phyloP scores from a whole-genome alignment of 1,140 invertebrate species.

The Atta texana region DNA sequence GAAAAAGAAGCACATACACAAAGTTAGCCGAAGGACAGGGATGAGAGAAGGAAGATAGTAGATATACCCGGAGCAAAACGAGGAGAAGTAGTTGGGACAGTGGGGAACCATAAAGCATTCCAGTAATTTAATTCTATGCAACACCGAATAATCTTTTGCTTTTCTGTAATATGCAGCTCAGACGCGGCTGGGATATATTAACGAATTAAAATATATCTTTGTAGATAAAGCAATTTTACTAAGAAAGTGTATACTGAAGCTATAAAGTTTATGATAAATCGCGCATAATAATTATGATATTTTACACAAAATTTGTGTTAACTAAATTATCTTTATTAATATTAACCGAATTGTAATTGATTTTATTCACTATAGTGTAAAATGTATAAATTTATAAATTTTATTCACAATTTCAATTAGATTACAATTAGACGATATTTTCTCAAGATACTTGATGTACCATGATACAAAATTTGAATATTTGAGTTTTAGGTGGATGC shows the following conservation, averaged over 20 bases:
- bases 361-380: neutral
- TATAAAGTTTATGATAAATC: neutral
- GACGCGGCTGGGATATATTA: slow-evolving; percentile 5
- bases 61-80: slow-evolving; percentile 66
- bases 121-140: slow-evolving; percentile 77
- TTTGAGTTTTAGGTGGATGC: neutral
- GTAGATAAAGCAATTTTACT: slow-evolving; percentile 2
- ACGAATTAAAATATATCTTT: slow-evolving; percentile 21
- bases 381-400: no score
- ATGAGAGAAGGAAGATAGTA: slow-evolving; percentile 37
- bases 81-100: slow-evolving; percentile 62
- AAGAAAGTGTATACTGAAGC: neutral
- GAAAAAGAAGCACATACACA: slow-evolving; percentile 66
- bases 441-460: neutral
- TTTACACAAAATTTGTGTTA: slow-evolving; percentile 9
- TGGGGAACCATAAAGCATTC: slow-evolving; percentile 63
- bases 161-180: slow-evolving; percentile 60
- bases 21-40: slow-evolving; percentile 31
- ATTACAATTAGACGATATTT: neutral
- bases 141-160: slow-evolving; percentile 57
- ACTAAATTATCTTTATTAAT: neutral
- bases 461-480: neutral
- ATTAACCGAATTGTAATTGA: neutral
- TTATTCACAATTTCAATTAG: neutral
- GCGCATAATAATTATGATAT: neutral